Evolutionary conservation across 1,140 invertebrate genomes (phyloP), one percentile per base, ranked within the genome.

Genomic region (Cephus cinctus): DNA sequence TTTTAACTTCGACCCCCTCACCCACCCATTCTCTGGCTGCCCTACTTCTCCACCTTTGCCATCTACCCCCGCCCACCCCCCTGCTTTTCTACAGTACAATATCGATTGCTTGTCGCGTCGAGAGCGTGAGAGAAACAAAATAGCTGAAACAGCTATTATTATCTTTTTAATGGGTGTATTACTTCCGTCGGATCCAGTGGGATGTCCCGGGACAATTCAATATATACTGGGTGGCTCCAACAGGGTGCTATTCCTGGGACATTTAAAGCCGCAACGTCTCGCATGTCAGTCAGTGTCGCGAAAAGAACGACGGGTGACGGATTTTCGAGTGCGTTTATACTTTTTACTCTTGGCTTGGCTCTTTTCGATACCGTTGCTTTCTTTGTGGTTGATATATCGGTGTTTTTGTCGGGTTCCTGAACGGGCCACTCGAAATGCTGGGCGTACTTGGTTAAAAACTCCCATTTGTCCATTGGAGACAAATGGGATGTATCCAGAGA

Each of bases 181-280:
- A 62, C 58, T 3, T 56, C 50, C 41, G 47, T 53, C 0, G 67
- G 66, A 41, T 71, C 57, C 14, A 74, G 46, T 2, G 74, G 69
- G 31, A 69, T 47, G 42, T 66, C 61, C 25, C 70, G 65, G 3
- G 59, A 56, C 43, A 65, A 56, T 12, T 57, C 53, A 1, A 75
- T 25, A n/a, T 69, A 50, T 22, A 73, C 43, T 11, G 56, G 34
- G 45, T 70, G 65, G 42, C 43, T 54, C 49, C 48, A 63, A 21
- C 62, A 68, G 2, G 61, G 59, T 5, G 57, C 42, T 2, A 64
- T 31, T 11, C 59, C 62, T 0, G 55, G 43, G 11, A 63, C 43
- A 8, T 18, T 23, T 2, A 54, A 53, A 19, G 40, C 23, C 18
- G 46, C 19, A 2, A 45, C 19, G 11, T 48, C 25, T 32, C 39